Evolutionary conservation across 2,113 vertebrate species (phyloP).

Genomic region (Vulpes lagopus): DNA sequence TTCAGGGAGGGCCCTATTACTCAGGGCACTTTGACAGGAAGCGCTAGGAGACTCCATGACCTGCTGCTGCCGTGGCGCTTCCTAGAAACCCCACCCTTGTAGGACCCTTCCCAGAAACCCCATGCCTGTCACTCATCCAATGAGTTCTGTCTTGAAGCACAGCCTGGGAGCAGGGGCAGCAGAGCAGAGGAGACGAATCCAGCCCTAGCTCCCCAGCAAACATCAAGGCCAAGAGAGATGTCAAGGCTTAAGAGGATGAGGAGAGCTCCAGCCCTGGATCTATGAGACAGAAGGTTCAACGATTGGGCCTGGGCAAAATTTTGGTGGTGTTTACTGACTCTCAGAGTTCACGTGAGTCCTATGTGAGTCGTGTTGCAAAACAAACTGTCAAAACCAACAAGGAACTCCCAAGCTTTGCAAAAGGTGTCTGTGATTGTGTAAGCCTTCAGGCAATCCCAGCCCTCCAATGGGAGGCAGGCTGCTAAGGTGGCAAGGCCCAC

Average conservation of each 20-base stretch:
- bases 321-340: not conserved
- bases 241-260: not conserved
- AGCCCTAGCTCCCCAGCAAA: not conserved
- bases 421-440: not conserved
- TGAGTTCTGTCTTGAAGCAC: not conserved
- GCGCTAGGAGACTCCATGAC: not conserved
- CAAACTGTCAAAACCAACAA: not conserved
- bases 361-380: not conserved
- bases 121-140: not conserved
- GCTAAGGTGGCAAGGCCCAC: not conserved
- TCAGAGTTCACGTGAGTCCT: not conserved
- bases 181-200: not conserved
- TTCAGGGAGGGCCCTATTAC: fast-evolving
- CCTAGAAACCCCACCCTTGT: not conserved
- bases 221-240: not conserved
- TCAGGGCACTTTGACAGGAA: not conserved
- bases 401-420: not conserved
- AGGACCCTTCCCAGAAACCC: not conserved
- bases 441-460: not conserved
- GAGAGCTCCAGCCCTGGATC: not conserved
- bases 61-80: not conserved
- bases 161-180: not conserved
- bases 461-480: fast-evolving
- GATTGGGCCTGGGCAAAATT: not conserved
- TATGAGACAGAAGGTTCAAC: not conserved